These are phyloP conservation scores for Arothron firmamentum DNA, from an alignment of 2,113 vertebrate genomes.

Conservation along the genomic window DNA sequence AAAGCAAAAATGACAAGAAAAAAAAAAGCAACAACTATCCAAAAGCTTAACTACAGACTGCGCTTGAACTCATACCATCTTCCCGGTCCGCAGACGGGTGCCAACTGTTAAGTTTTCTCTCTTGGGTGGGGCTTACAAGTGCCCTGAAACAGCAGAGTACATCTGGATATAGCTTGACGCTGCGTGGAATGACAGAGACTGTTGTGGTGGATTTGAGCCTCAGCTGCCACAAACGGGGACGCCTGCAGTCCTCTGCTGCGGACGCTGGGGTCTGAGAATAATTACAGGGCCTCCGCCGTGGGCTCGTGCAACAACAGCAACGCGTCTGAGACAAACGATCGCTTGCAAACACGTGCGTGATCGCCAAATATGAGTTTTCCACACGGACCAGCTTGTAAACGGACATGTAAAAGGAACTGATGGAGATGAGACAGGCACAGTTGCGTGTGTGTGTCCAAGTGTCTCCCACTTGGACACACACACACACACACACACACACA, in stretches of 20 bases:
- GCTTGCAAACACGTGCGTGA: slow-evolving; percentile 27
- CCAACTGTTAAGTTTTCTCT: slow-evolving; percentile 3
- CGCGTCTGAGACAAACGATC: slow-evolving; percentile 24
- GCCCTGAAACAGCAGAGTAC: slow-evolving; percentile 10
- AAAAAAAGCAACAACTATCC: slow-evolving; percentile 15
- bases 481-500: slow-evolving; percentile 4
- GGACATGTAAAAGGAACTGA: background rate
- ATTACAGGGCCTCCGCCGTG: slow-evolving; percentile 60
- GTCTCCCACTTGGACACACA: slow-evolving; percentile 3
- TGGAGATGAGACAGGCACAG: background rate
- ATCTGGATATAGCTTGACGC: slow-evolving; percentile 31
- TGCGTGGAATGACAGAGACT: slow-evolving; percentile 12
- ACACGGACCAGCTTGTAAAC: slow-evolving; percentile 28
- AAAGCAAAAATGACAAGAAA: slow-evolving; percentile 27
- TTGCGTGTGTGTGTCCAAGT: no score
- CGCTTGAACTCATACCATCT: background rate
- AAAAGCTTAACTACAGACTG: slow-evolving; percentile 35
- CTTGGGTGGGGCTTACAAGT: slow-evolving; percentile 28
- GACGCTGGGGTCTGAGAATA: slow-evolving; percentile 41
- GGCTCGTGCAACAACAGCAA: slow-evolving; percentile 25
- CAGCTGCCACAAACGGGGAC: slow-evolving; percentile 6
- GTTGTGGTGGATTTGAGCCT: background rate
- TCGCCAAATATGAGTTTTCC: slow-evolving; percentile 28
- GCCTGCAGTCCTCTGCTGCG: slow-evolving; percentile 28
- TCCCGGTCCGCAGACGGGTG: background rate